Conservation (phyloP, 2,797 vertebrate species). For the Poecilia gillii region DNA sequence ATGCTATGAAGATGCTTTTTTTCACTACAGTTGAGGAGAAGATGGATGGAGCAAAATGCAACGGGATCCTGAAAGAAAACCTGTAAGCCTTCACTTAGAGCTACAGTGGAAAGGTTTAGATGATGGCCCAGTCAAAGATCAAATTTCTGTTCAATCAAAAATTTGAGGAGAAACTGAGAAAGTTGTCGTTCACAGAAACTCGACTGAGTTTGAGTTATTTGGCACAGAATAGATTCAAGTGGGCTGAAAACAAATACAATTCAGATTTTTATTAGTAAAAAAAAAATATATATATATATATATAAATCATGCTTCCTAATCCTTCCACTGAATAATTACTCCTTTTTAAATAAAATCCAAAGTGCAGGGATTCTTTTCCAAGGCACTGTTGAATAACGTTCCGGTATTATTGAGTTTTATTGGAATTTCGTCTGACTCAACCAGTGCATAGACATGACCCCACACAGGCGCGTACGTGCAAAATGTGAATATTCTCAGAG, state of each 20-base stretch:
- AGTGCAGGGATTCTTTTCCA: neutral
- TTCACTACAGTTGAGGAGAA: neutral
- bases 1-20: neutral
- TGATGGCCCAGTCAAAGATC: neutral
- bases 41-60: neutral
- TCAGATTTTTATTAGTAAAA: neutral
- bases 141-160: neutral
- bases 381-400: conserved; percentile 28
- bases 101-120: neutral
- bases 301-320: too few relatives aligned
- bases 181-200: neutral
- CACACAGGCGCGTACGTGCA: conserved; percentile 68
- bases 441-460: conserved; percentile 50
- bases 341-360: neutral
- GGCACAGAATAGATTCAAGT: neutral
- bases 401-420: neutral
- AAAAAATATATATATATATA: too few relatives aligned
- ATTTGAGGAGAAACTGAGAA: neutral
- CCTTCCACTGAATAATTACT: too few relatives aligned
- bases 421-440: neutral
- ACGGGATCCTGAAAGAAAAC: neutral
- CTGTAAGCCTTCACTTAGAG: neutral
- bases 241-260: neutral
- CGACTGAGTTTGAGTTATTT: neutral
- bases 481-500: conserved; percentile 60